Evolutionary conservation across 2,113 vertebrate genomes (phyloP).

Genomic region (Zonotrichia leucophrys): DNA sequence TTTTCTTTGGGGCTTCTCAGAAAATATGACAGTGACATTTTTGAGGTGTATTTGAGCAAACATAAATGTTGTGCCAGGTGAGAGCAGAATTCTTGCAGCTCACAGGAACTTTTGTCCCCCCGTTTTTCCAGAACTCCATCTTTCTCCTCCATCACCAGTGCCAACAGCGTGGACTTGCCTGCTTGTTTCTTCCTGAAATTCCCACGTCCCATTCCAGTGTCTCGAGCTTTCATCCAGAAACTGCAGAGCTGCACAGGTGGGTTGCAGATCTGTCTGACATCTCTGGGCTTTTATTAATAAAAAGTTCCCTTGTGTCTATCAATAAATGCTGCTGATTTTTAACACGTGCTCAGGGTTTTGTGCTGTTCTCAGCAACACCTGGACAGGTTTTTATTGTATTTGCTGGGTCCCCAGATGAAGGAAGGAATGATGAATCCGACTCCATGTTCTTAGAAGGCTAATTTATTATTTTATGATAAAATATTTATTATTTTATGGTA

Average conservation of each 20-base stretch:
- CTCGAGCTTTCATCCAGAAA: constrained; percentile 90
- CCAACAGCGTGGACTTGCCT: constrained; percentile 96
- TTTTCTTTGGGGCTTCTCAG: too few species aligned
- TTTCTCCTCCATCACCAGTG: constrained; percentile 91
- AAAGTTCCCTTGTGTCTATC: accelerated
- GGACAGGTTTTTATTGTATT: too few species aligned
- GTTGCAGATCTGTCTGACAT: background rate
- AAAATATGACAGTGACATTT: background rate
- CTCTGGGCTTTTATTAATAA: background rate
- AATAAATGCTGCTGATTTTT: background rate
- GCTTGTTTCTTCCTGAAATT: constrained; percentile 98
- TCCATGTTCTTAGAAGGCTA: too few species aligned
- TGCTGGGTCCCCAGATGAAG: too few species aligned
- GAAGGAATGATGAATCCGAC: too few species aligned
- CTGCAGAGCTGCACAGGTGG: constrained; percentile 89
- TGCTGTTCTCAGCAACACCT: background rate
- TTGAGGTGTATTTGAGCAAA: background rate
- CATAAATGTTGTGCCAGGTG: accelerated
- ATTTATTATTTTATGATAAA: too few species aligned
- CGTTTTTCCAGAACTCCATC: constrained; percentile 81
- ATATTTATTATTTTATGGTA: too few species aligned
- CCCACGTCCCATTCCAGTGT: constrained; percentile 91
- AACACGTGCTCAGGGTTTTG: accelerated
- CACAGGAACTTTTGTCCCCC: background rate
- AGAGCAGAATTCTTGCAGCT: background rate